Conservation (phyloP, 2,888 invertebrate genomes). For the Drosophila nigricruria region DNA sequence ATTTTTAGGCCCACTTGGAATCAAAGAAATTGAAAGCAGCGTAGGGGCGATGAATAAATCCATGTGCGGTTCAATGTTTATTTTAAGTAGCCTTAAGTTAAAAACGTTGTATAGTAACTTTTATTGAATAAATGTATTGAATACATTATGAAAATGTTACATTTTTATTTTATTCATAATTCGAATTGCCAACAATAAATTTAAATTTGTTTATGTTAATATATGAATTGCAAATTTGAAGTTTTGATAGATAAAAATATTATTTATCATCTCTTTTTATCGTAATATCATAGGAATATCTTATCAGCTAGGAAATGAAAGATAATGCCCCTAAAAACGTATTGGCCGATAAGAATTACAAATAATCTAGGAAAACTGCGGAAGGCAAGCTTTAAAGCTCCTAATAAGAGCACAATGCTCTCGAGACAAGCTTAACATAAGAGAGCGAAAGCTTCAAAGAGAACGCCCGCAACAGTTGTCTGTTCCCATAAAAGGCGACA, state of each 20-base stretch:
- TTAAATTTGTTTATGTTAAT: neutral
- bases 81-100: neutral
- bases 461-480: conserved; percentile 11
- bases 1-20: conserved; percentile 34
- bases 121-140: conserved; percentile 1
- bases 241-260: neutral
- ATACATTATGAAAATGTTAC: neutral
- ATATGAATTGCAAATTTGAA: neutral
- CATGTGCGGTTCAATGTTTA: neutral
- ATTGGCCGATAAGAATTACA: conserved; percentile 3
- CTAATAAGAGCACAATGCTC: neutral
- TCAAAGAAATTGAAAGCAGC: conserved; percentile 40
- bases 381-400: neutral
- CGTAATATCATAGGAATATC: conserved; percentile 1
- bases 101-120: neutral
- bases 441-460: conserved; percentile 1
- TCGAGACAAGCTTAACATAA: neutral
- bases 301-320: neutral
- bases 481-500: conserved; percentile 8
- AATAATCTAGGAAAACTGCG: neutral
- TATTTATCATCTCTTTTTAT: neutral
- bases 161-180: neutral
- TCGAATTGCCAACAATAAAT: conserved; percentile 1
- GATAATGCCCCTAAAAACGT: neutral
- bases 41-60: neutral